phyloP scores from a whole-genome alignment of 2,797 vertebrate genomes.

The Euthynnus affinis region DNA sequence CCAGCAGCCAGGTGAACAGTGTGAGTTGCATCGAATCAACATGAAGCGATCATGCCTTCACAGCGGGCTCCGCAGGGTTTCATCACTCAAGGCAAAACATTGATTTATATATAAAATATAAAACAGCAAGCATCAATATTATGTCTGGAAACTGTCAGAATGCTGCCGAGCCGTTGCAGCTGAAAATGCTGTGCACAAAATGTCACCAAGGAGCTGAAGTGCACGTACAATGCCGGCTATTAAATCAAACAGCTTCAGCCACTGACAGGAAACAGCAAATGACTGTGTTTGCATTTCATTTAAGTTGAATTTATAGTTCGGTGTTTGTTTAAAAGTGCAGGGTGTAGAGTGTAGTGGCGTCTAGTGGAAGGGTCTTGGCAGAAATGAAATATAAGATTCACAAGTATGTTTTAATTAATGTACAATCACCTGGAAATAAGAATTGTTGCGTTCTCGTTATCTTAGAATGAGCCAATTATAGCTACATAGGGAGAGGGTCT shows the following conservation, averaged over 20 bases:
- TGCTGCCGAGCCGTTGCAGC: background rate
- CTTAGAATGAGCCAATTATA: no score
- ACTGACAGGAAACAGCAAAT: conserved; percentile 18
- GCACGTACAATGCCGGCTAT: background rate
- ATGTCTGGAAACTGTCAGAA: conserved; percentile 6
- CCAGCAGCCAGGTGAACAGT: no score
- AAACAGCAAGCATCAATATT: conserved; percentile 32
- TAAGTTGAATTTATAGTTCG: conserved; percentile 18
- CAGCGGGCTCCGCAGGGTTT: background rate
- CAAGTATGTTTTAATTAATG: no score
- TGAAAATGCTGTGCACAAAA: conserved; percentile 28
- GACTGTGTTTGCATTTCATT: conserved; percentile 44
- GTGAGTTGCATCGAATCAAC: conserved; percentile 2
- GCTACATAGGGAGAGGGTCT: no score
- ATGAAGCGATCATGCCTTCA: background rate
- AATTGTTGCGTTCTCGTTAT: no score
- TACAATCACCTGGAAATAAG: no score
- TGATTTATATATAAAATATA: conserved; percentile 43
- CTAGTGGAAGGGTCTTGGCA: no score
- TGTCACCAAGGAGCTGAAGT: conserved; percentile 38
- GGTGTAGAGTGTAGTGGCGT: no score
- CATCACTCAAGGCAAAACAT: conserved; percentile 34
- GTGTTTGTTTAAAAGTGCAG: conserved; percentile 27
- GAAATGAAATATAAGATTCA: no score
- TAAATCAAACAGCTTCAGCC: conserved; percentile 44